phyloP scores from a whole-genome alignment of 2,113 vertebrate genomes.

The Lonchura striata region DNA sequence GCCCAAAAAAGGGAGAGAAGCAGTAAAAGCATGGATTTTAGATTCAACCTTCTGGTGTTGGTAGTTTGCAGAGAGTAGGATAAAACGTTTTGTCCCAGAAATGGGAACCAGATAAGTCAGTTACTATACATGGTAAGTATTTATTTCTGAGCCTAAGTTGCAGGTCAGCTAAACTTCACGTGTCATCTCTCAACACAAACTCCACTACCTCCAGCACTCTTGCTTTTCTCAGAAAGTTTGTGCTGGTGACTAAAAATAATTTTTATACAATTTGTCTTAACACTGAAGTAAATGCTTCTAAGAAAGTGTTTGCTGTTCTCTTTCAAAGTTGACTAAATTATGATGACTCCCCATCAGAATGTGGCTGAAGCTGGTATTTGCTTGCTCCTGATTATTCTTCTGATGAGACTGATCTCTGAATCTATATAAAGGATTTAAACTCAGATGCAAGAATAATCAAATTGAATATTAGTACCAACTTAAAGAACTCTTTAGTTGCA shows the following conservation, averaged over 20 bases:
- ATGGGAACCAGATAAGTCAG: background rate
- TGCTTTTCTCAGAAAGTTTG: background rate
- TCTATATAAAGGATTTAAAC: background rate
- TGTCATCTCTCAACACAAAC: background rate
- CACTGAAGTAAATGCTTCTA: background rate
- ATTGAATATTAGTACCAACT: background rate
- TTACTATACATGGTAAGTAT: background rate
- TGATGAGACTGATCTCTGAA: background rate
- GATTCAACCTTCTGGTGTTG: background rate
- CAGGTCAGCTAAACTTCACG: background rate
- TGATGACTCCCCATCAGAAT: background rate
- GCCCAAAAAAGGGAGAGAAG: background rate
- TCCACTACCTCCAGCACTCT: background rate
- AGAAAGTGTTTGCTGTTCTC: background rate
- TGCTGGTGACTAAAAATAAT: background rate
- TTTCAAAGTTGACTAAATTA: background rate
- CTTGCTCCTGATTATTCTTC: background rate
- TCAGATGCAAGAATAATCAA: background rate
- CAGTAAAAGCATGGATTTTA: background rate
- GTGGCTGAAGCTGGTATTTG: background rate
- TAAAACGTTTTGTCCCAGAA: background rate
- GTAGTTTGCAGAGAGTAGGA: background rate
- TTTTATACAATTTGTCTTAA: background rate
- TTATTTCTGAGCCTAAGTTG: background rate
- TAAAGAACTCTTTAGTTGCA: background rate